Base-by-base conservation (phyloP, 2,113 vertebrate species). In the Perca flavescens region DNA sequence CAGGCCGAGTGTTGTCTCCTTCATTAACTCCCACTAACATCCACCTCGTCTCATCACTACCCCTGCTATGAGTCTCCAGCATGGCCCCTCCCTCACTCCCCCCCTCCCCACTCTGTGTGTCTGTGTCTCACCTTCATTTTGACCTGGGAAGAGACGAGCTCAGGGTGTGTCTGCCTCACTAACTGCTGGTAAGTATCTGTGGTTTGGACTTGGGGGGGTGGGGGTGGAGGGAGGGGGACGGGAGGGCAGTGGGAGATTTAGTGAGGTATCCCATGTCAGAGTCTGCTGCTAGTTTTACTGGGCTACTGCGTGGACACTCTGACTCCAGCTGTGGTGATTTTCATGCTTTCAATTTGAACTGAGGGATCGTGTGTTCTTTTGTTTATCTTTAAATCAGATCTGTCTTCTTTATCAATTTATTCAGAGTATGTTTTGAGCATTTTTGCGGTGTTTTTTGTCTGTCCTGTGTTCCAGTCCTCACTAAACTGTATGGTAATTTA, bases 11-110 rank as follows among this genome's bases (percentile, higher is more conserved):
- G 61, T 83, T 22, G 74, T 82, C 53, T 84, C 74, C 83, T 67
- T 90, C 91, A 91, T 93, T 93, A 91, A 93, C 92, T 82, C 74
- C 43, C 78, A 92, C 89, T 93, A 92, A 92, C 88, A 83, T 79
- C 82, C 86, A 82, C 74, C 84, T 66, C 31, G 6, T 80, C 50
- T 88, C 86, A 80, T 87, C 83, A 75, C 69, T 47, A 15, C 80
- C 74, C 76, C 58, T 61, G 77, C 70, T 78, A 66, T 84, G 73
- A 86, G 77, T 84, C 81, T 80, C 78, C 89, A 88, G 90, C 92
- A 94, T 93, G 92, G 40, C 77, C 85, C 79, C 79, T 40, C 52
- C 85, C 79, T 56, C 83, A 36, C 77, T 43, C 12, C 73, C 62
- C 28, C 60, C 63, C 28, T 19, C 74, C 43, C 0, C 10, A 11